Evolutionary conservation across 2,888 invertebrate species (phyloP), one percentile per base, ranked within the genome.

Genomic region (Micoletzkya japonica): DNA sequence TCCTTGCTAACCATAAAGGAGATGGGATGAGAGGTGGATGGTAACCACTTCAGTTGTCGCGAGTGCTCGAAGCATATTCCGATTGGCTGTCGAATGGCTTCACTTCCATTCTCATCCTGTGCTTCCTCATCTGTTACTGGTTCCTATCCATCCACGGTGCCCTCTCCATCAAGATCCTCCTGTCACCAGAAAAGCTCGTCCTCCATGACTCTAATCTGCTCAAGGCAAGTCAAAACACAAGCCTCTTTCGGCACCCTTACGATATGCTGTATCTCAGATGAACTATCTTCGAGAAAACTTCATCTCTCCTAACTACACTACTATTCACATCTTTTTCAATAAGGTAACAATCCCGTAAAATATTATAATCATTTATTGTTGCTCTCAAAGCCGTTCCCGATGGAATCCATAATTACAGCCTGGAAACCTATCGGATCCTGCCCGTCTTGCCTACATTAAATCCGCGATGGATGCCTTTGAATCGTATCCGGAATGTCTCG

Each of bases 111-210:
- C 57, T 80, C n/a, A 70, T 82, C n/a, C 69, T 80, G 52, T 71
- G 79, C 58, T 73, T 76, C 36, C 73, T 81, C 63, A 30, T 74
- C 24, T 70, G 77, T 61, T 81, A 81, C 70, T 79, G 78, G 78
- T 66, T 52, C 36, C 73, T 77, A 7, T 71, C 77, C 34, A 70
- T 80, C 34, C 70, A 71, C 3, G 77, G 80, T 20, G 79, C 81
- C 7, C 64, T 81, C 59, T 72, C 72, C 32, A 82, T 82, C 57
- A 73, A 74, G 36, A 78, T 81, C 20, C 76, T 77, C 17, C 74
- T 83, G 1, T 81, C 81, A 2, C 80, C 82, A 26, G 78, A 81
- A 50, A 83, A 82, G 54, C 70, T 83, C 52, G 81, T 83, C 34
- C 74, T 83, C n/a, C 76, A 75, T 17, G 79, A 81, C 67, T 83